These are phyloP conservation scores for Andricus grossulariae DNA, from an alignment of 1,140 invertebrate genomes.

Conservation along the genomic window DNA sequence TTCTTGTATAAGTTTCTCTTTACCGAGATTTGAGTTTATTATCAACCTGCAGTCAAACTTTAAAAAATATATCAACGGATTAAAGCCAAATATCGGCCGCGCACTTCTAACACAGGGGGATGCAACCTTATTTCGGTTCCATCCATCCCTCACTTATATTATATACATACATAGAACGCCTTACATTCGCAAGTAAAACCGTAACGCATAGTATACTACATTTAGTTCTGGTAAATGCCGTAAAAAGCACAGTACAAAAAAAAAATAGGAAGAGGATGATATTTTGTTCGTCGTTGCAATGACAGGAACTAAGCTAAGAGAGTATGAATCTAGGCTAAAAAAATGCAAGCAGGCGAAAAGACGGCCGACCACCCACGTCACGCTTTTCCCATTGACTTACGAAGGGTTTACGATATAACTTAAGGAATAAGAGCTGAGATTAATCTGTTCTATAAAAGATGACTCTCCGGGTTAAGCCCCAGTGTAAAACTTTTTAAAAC, in stretches of 20 bases:
- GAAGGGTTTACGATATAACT: conserved; percentile 2
- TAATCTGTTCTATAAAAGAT: conserved; percentile 24
- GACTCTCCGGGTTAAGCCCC: not conserved
- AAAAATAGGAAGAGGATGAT: conserved; percentile 37
- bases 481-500: conserved; percentile 9
- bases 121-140: not conserved
- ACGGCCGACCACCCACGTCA: not conserved
- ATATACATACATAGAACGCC: conserved; percentile 14
- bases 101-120: too few relatives aligned
- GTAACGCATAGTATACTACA: conserved; percentile 1
- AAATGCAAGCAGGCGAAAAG: conserved; percentile 12
- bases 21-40: not conserved
- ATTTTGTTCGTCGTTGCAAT: conserved; percentile 40
- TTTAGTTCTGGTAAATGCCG: conserved; percentile 10
- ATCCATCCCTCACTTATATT: conserved; percentile 6
- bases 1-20: not conserved
- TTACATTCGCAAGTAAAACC: not conserved
- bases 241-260: conserved; percentile 29
- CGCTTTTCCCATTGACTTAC: conserved; percentile 26
- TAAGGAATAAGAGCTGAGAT: conserved; percentile 23
- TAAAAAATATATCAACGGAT: conserved; percentile 29
- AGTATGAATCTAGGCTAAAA: conserved; percentile 17
- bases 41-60: not conserved
- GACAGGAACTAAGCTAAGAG: conserved; percentile 41
- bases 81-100: not conserved